Evolutionary conservation across 2,113 vertebrate genomes (phyloP).

Genomic region (Nothobranchius kuhntae): DNA sequence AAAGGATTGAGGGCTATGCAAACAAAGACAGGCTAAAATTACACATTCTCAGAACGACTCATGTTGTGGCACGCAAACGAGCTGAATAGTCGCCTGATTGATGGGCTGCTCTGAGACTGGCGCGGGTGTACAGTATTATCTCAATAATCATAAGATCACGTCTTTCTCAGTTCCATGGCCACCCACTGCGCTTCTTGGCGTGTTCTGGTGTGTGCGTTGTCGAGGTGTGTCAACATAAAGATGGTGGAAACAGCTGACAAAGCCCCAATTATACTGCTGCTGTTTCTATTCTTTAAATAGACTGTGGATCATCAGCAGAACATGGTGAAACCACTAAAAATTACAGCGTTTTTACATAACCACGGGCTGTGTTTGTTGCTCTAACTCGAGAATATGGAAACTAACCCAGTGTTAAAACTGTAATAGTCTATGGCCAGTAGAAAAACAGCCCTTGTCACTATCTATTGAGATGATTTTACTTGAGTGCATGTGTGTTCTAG

Average conservation of each 20-base stretch:
- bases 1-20: constrained; percentile 69
- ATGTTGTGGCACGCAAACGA: constrained; percentile 67
- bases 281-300: constrained; percentile 75
- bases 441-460: constrained; percentile 66
- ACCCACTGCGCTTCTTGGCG: constrained; percentile 63
- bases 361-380: constrained; percentile 66
- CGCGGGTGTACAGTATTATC: constrained; percentile 74
- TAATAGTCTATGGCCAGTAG: constrained; percentile 69
- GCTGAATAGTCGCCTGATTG: constrained; percentile 75
- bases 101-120: constrained; percentile 72
- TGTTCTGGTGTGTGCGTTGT: constrained; percentile 58
- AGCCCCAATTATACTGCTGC: constrained; percentile 74
- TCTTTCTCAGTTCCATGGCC: constrained; percentile 74
- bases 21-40: constrained; percentile 75
- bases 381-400: constrained; percentile 74
- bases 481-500: constrained; percentile 29
- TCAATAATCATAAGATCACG: constrained; percentile 80
- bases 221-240: constrained; percentile 72
- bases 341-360: constrained; percentile 73
- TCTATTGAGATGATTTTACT: constrained; percentile 66
- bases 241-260: constrained; percentile 78
- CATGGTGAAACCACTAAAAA: constrained; percentile 70
- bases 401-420: constrained; percentile 73
- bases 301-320: constrained; percentile 75
- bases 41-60: constrained; percentile 68